Evolutionary conservation across 35 echinoderm and acorn worm genomes (phyloP).

Genomic region (Apostichopus japonicus): DNA sequence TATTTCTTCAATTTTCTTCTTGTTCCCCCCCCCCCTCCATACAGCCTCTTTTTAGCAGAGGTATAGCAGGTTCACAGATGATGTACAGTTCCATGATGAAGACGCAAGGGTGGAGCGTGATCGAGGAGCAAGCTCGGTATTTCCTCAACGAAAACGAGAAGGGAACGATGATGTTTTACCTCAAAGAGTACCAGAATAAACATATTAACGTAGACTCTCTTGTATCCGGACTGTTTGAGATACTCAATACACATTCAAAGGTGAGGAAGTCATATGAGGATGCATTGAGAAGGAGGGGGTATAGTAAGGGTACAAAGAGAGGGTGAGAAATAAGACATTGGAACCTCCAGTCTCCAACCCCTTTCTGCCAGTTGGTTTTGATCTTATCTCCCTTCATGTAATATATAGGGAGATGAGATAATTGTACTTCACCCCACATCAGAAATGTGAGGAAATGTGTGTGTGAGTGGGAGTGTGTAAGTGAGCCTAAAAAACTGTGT

Average conservation of each 20-base stretch:
- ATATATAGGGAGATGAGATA: too few relatives aligned
- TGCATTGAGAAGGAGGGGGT: not conserved
- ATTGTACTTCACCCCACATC: too few relatives aligned
- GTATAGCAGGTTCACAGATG: slow-evolving; percentile 88
- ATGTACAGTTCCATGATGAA: slow-evolving; percentile 85
- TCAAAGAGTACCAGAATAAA: slow-evolving; percentile 85
- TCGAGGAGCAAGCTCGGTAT: slow-evolving; percentile 88
- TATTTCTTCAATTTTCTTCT: too few relatives aligned
- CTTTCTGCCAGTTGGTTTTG: too few relatives aligned
- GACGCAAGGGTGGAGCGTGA: slow-evolving; percentile 87
- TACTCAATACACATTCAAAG: slow-evolving; percentile 96
- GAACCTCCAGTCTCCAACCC: too few relatives aligned
- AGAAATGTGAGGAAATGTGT: too few relatives aligned
- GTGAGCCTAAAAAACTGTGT: too few relatives aligned
- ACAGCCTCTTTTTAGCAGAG: slow-evolving; percentile 85
- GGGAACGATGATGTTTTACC: slow-evolving; percentile 98
- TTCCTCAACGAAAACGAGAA: slow-evolving; percentile 91
- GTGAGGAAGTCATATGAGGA: slow-evolving; percentile 28
- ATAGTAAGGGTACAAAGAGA: not conserved
- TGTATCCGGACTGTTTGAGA: slow-evolving; percentile 87
- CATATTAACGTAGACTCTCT: slow-evolving; percentile 82
- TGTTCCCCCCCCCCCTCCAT: not conserved
- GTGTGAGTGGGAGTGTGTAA: too few relatives aligned
- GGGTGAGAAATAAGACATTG: not conserved
- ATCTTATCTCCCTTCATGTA: too few relatives aligned